Base-by-base conservation (phyloP, 2,797 vertebrate genomes). In the Lepus oiostolus region DNA sequence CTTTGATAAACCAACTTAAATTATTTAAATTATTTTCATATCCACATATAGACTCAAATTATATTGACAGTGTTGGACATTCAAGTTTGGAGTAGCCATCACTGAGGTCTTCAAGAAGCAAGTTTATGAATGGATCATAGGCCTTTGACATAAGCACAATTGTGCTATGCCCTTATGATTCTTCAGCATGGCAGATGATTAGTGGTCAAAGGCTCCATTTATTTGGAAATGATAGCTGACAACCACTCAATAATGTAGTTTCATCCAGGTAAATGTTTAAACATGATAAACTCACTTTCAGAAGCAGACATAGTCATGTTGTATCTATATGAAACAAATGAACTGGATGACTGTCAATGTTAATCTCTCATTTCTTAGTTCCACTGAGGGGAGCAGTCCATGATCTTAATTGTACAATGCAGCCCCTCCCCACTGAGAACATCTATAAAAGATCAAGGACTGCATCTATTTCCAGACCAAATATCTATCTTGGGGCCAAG, bases 341-440 rank as follows among this genome's bases (percentile, higher is more conserved):
- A 38, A 86, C 9, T 67, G 47, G 24, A 62, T 62, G 22, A 54
- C 77, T 47, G 22, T 85, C 58, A 67, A 47, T 24, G 47, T 47
- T 65, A 65, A 72, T 24, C 30, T 68, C 22, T 71, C n/a, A 54
- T 35, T 88, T 84, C 60, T 81, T 93, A 19, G 91, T 50, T 80
- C 24, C 62, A n/a, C 54, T 81, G 13, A 84, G 28, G 19, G 2
- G 21, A 90, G 28, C 72, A 47, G 5, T 4, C 4, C 19, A 47
- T 75, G 50, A 42, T 2, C 10, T 19, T 72, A 70, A 19, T 24
- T 84, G 38, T 3, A 90, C 24, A 71, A 65, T 60, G 60, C 11
- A 72, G 1, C 19, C 14, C 42, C 42, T 9, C 32, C 32, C 76
- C 72, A 82, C 8, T 47, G 24, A 5, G 21, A 63, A 71, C 17